Conservation (phyloP, 2,797 vertebrate genomes). For the Percopsis omiscomaycus region DNA sequence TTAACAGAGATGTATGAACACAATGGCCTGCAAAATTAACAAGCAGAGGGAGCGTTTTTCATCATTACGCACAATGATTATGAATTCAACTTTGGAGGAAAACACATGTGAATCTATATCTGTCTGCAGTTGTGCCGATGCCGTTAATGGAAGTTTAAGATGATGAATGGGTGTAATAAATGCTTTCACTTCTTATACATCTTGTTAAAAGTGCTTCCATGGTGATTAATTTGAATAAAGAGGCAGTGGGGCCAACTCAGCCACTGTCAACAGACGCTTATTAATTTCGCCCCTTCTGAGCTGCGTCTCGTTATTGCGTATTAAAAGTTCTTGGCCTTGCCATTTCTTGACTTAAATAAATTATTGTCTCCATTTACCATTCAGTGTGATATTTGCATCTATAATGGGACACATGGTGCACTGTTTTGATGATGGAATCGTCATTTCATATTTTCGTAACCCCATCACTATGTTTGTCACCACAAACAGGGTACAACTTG, state of each 20-base stretch:
- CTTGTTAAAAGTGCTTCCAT: conserved; percentile 72
- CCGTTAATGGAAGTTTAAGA: conserved; percentile 72
- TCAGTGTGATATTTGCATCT: conserved; percentile 6
- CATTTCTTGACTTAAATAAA: conserved; percentile 1
- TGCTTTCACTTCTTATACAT: conserved; percentile 77
- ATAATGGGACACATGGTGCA: too few species aligned
- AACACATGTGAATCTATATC: conserved; percentile 64
- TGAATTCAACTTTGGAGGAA: conserved; percentile 67
- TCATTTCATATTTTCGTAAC: too few species aligned
- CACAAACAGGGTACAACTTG: too few species aligned
- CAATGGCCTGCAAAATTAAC: conserved; percentile 68
- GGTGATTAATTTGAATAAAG: conserved; percentile 72
- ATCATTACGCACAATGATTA: conserved; percentile 78
- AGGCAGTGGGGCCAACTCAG: conserved; percentile 47
- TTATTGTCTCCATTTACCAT: conserved; percentile 7
- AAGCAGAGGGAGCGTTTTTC: conserved; percentile 65
- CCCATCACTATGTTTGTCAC: too few species aligned
- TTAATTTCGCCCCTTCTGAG: conserved; percentile 55
- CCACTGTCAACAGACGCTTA: conserved; percentile 54
- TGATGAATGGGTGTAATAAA: conserved; percentile 79
- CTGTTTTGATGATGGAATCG: too few species aligned
- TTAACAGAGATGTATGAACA: conserved; percentile 77
- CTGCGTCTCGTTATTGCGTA: conserved; percentile 37
- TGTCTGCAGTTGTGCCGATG: conserved; percentile 51
- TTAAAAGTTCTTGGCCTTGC: conserved; percentile 49